Evolutionary conservation across 2,888 invertebrate genomes (phyloP).

Genomic region (Aleiodes testaceus): DNA sequence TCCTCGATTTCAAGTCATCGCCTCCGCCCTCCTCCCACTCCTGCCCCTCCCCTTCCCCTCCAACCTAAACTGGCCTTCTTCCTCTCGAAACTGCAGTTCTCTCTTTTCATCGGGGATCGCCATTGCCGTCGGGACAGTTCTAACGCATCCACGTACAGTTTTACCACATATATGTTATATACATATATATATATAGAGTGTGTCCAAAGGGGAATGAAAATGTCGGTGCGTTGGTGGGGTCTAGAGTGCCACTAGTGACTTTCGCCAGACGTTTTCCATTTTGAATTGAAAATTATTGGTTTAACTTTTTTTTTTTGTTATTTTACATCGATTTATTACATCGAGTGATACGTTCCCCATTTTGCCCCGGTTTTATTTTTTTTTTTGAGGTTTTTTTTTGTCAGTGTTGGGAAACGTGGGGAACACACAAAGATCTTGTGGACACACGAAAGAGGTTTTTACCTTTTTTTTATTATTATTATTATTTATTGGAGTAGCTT

Average conservation of each 20-base stretch:
- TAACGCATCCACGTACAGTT: conserved; percentile 19
- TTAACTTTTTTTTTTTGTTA: conserved; percentile 44
- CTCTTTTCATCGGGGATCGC: conserved; percentile 25
- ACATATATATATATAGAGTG: conserved; percentile 14
- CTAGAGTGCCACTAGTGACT: conserved; percentile 67
- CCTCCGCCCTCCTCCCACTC: neutral
- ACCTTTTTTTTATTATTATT: conserved; percentile 33
- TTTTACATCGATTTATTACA: too few species aligned
- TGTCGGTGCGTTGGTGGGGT: conserved; percentile 76
- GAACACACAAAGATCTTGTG: conserved; percentile 39
- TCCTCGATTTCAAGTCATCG: conserved; percentile 12
- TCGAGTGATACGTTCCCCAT: too few species aligned
- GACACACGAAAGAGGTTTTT: conserved; percentile 30
- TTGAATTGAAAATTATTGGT: conserved; percentile 38
- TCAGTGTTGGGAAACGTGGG: conserved; percentile 27
- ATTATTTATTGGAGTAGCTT: too few species aligned
- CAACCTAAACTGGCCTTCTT: neutral
- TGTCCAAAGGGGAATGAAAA: conserved; percentile 68
- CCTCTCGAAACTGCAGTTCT: conserved; percentile 9
- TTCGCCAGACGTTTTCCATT: conserved; percentile 59
- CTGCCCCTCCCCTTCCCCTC: neutral
- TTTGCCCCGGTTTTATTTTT: conserved; percentile 26
- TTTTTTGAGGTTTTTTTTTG: conserved; percentile 22
- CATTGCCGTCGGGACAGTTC: conserved; percentile 27
- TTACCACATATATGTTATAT: neutral